Percentiles rank a stretch among this genome's conserved stretches.
These are phyloP conservation scores for Carollia perspicillata DNA, from an alignment of 2,113 vertebrate genomes.

Conservation along the genomic window DNA sequence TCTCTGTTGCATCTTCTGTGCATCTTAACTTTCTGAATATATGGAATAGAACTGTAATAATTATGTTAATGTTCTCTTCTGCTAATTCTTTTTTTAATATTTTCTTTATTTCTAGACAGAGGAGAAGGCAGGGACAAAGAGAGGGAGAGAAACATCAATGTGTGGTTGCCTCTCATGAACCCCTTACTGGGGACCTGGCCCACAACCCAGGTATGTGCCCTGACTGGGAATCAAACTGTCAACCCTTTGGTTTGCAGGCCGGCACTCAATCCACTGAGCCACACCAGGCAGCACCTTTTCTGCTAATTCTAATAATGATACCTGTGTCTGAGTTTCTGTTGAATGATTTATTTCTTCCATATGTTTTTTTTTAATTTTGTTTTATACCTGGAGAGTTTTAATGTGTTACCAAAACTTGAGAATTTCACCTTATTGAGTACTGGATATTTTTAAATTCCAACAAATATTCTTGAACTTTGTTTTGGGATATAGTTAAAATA, in stretches of 20 bases:
- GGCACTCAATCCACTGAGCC: too few relatives aligned
- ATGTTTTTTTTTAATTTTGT: neutral
- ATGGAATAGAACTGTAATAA: neutral
- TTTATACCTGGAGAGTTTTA: neutral
- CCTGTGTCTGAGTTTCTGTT: neutral
- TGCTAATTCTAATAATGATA: neutral
- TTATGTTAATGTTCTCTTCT: neutral
- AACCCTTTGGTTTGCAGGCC: too few relatives aligned
- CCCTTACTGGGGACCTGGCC: too few relatives aligned
- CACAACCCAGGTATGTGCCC: too few relatives aligned
- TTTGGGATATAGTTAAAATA: neutral
- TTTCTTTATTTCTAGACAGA: too few relatives aligned
- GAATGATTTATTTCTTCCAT: neutral
- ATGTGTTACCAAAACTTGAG: neutral
- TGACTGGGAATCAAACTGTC: too few relatives aligned
- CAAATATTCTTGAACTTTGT: neutral
- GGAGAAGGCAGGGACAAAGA: too few relatives aligned
- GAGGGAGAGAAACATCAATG: too few relatives aligned
- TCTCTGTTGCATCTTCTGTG: neutral
- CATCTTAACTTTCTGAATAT: neutral
- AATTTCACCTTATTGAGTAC: neutral
- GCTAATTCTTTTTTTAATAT: too few relatives aligned
- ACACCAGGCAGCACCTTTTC: too few relatives aligned
- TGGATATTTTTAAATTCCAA: neutral
- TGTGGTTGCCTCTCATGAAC: too few relatives aligned